Conservation (phyloP, 2,888 invertebrate species). For the Plemyria rubiginata region DNA sequence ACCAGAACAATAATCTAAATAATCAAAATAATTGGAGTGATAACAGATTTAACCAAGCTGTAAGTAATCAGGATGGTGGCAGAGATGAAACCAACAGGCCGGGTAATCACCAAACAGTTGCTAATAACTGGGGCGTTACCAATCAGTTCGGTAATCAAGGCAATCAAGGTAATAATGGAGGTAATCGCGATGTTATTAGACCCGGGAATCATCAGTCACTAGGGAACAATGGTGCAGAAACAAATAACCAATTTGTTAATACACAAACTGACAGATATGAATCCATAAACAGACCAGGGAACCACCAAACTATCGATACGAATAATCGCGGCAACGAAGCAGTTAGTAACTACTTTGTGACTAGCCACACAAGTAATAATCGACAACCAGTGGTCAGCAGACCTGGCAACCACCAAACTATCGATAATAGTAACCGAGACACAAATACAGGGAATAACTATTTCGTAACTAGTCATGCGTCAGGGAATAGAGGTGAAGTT, state of each 20-base stretch:
- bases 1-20: slow-evolving; percentile 7
- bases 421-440: slow-evolving; percentile 12
- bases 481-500: slow-evolving; percentile 7
- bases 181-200: slow-evolving; percentile 12
- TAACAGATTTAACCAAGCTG: slow-evolving; percentile 14
- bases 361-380: slow-evolving; percentile 14
- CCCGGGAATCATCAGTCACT: slow-evolving; percentile 14
- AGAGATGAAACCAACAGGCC: slow-evolving; percentile 11
- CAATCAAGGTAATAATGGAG: background rate
- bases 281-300: slow-evolving; percentile 8
- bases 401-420: slow-evolving; percentile 25
- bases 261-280: background rate
- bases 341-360: slow-evolving; percentile 9
- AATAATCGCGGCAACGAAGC: background rate
- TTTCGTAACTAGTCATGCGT: slow-evolving; percentile 25
- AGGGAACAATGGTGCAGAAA: background rate
- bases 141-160: slow-evolving; percentile 5
- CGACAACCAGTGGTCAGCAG: slow-evolving; percentile 7
- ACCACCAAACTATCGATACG: slow-evolving; percentile 15
- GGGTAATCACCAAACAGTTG: slow-evolving; percentile 13
- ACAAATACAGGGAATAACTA: slow-evolving; percentile 11
- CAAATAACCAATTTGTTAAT: slow-evolving; percentile 1
- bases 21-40: slow-evolving; percentile 20
- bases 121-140: slow-evolving; percentile 11
- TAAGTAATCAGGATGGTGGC: background rate